A percentile compares a stretch with the other conserved stretches of the same genome.
These are phyloP conservation scores for Hipposideros larvatus DNA, from an alignment of 2,797 vertebrate genomes.

Conservation along the genomic window DNA sequence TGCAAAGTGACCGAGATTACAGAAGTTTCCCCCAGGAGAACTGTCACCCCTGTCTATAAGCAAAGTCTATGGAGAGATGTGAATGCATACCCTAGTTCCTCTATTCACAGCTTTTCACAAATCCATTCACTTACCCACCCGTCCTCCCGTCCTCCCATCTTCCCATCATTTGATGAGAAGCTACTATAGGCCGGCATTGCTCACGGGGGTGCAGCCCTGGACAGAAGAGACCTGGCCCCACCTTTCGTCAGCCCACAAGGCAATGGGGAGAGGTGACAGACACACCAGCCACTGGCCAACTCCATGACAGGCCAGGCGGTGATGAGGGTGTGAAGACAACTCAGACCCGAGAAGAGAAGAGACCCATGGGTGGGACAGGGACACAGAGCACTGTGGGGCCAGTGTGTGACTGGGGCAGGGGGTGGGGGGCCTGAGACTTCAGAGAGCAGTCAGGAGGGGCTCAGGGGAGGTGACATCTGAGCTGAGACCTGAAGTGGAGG, in stretches of 20 bases:
- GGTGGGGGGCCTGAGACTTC: not conserved
- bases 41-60: not conserved
- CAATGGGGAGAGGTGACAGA: not conserved
- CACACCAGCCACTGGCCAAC: not conserved
- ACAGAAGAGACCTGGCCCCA: not conserved
- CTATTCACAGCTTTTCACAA: not conserved
- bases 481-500: not conserved
- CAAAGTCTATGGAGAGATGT: not conserved
- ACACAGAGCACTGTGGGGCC: not conserved
- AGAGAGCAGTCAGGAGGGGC: not conserved
- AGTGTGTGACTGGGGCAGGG: not conserved
- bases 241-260: not conserved
- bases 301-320: not conserved
- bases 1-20: not conserved
- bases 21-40: not conserved
- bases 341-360: not conserved
- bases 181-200: not conserved
- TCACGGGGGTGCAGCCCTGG: not conserved
- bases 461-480: not conserved
- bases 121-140: not conserved
- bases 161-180: not conserved
- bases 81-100: not conserved
- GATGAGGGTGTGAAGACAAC: not conserved
- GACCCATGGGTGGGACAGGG: fast-evolving
- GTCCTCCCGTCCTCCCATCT: too few relatives aligned